Evolutionary conservation across 2,113 vertebrate species (phyloP), one percentile per base, ranked within the genome.

Genomic region (Pipa parva): DNA sequence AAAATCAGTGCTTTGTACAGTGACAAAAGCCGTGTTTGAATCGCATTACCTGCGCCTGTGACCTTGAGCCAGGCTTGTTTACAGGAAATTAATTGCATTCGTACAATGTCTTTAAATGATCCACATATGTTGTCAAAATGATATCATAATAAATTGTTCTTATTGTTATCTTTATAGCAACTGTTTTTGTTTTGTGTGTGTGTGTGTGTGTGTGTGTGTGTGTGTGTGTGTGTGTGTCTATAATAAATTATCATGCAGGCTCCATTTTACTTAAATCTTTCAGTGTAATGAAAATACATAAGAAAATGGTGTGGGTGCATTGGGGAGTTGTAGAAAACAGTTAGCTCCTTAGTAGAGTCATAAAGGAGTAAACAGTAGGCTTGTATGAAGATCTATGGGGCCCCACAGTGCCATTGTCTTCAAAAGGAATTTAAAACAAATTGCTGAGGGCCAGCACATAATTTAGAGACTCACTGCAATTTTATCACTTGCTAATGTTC

Each of bases 401-500:
- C 93, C 94, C 93, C 80, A 80, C 86, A 91, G 93, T 90, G 91
- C 88, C 87, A 92, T 93, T 94, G 93, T 95, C 92, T 94, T 90
- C 88, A 91, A 88, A 93, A 92, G 90, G 91, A 98, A 97, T 97
- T 97, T 95, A 94, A 97, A 97, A 97, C 93, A 97, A 97, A 98
- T 93, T 94, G 93, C 95, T 92, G 84, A 93, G 91, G 93, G 94
- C 92, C 90, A 88, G 86, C 90, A 92, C 92, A 97, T 97, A 92
- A 97, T 97, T 99, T 93, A 93, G 92, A 94, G 92, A 94, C 89
- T 95, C 85, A 85, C 92, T 91, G 93, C 95, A 98, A 97, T 95
- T 98, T 99, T 97, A 99, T 95, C 93, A 97, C 94, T 97, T 92
- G 92, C 92, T 99, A 97, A 98, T 99, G 92, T 95, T 94, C 91